These are phyloP conservation scores for Coptodon rendalli DNA, from an alignment of 2,113 vertebrate species.

Conservation along the genomic window DNA sequence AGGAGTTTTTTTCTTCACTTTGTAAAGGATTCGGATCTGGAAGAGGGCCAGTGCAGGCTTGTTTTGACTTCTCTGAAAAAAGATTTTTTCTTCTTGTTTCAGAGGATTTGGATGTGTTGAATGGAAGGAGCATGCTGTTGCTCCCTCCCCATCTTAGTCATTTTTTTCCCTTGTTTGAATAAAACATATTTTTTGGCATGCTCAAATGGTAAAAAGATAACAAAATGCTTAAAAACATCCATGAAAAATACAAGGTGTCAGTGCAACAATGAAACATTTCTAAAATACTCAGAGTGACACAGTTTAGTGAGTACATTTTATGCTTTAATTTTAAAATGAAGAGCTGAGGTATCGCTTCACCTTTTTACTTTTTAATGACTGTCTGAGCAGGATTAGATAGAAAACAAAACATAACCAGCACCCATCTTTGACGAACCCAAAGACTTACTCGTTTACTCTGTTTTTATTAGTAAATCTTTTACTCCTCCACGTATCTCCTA, in stretches of 20 bases:
- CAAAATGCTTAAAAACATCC: background rate
- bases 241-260: background rate
- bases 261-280: background rate
- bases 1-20: background rate
- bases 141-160: background rate
- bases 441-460: background rate
- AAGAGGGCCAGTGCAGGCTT: background rate
- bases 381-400: background rate
- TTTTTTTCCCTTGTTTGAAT: background rate
- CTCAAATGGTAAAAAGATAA: background rate
- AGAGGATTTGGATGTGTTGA: background rate
- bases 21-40: background rate
- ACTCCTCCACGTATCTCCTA: background rate
- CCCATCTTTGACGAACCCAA: background rate
- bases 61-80: background rate
- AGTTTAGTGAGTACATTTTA: background rate
- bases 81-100: background rate
- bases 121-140: background rate
- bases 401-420: background rate
- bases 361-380: background rate
- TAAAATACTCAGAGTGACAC: background rate
- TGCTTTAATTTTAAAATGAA: background rate
- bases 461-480: background rate
- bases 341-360: background rate
- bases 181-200: background rate